A percentile compares a stretch with the other conserved stretches of the same genome.
phyloP scores from a whole-genome alignment of 2,797 vertebrate species.

The Onychomys arenicola region DNA sequence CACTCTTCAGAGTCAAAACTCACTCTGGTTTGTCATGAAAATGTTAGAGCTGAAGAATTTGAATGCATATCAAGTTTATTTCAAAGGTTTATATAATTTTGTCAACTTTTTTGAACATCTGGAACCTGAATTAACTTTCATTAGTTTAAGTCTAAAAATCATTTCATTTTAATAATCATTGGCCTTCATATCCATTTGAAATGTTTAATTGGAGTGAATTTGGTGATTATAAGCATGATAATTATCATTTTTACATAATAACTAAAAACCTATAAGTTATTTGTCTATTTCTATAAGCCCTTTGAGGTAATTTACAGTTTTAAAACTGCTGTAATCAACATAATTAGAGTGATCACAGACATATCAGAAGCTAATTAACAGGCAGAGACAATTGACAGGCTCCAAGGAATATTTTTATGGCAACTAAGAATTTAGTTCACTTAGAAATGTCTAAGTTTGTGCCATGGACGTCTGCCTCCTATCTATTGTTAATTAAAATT shows the following conservation, averaged over 20 bases:
- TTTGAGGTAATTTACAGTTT: slow-evolving; percentile 38
- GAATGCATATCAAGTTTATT: slow-evolving; percentile 37
- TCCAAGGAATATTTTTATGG: neutral
- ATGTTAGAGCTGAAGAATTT: neutral
- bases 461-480: neutral
- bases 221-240: slow-evolving; percentile 71
- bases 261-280: neutral
- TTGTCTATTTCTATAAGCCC: neutral
- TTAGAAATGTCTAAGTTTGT: neutral
- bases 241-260: slow-evolving; percentile 65
- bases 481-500: neutral
- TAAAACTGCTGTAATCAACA: slow-evolving; percentile 2
- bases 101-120: slow-evolving; percentile 79
- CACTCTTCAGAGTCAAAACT: neutral
- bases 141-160: slow-evolving; percentile 79
- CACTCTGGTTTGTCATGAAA: neutral
- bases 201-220: slow-evolving; percentile 78
- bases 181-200: slow-evolving; percentile 78
- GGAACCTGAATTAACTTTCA: slow-evolving; percentile 80
- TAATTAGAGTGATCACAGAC: neutral
- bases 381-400: neutral
- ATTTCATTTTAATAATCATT: slow-evolving; percentile 82
- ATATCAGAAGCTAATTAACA: slow-evolving; percentile 41
- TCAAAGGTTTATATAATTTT: slow-evolving; percentile 57
- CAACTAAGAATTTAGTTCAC: neutral